These are phyloP conservation scores for Drosophila sp. DNA, from an alignment of 1,140 invertebrate species.

Conservation along the genomic window DNA sequence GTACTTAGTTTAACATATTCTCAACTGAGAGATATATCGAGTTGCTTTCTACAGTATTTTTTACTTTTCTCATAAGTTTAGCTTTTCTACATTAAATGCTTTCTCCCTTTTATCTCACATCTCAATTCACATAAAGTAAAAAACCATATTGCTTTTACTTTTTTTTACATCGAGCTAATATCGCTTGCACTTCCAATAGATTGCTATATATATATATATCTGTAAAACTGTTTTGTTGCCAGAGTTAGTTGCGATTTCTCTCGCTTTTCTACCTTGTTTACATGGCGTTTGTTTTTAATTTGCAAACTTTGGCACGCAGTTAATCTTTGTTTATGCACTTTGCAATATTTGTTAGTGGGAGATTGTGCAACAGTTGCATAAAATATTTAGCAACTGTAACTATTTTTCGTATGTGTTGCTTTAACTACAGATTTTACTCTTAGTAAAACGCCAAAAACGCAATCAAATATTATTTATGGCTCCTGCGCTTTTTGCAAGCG, in stretches of 20 bases:
- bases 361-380: conserved; percentile 59
- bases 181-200: no score
- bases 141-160: no score
- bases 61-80: no score
- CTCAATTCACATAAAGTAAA: no score
- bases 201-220: no score
- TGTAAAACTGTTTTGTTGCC: neutral
- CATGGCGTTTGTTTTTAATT: neutral
- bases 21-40: no score
- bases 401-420: conserved; percentile 36
- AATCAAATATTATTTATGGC: conserved; percentile 74
- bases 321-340: conserved; percentile 2
- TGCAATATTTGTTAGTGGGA: neutral
- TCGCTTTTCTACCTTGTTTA: neutral
- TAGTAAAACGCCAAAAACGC: conserved; percentile 32
- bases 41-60: no score
- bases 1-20: no score
- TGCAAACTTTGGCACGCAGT: neutral
- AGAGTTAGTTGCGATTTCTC: neutral
- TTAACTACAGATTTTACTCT: conserved; percentile 29
- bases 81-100: no score
- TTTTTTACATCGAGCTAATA: no score
- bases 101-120: no score
- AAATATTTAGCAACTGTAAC: conserved; percentile 50
- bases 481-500: conserved; percentile 41